These are phyloP conservation scores for Mythimna albipuncta DNA, from an alignment of 2,888 invertebrate species.

Conservation along the genomic window DNA sequence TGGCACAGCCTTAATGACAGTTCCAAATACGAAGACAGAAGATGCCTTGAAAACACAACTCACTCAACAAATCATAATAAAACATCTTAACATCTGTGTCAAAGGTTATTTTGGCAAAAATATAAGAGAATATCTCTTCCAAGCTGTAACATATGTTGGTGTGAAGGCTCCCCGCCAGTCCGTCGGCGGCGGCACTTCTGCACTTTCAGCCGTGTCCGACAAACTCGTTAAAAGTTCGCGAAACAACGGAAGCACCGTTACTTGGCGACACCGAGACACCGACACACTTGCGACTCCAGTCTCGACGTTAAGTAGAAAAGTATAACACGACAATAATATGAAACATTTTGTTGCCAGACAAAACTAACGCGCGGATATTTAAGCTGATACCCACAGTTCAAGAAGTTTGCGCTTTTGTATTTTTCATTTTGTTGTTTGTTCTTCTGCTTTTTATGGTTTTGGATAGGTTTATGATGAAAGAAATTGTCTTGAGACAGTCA, in stretches of 20 bases:
- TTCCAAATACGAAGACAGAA: too few species aligned
- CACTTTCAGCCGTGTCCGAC: constrained; percentile 84
- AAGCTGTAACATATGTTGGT: constrained; percentile 75
- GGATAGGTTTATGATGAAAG: constrained; percentile 20
- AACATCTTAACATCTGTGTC: constrained; percentile 3
- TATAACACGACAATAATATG: constrained; percentile 87
- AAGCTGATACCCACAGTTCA: constrained; percentile 74
- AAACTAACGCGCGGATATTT: constrained; percentile 79
- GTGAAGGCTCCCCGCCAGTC: constrained; percentile 69
- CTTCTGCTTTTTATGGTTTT: constrained; percentile 13
- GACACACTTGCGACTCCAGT: constrained; percentile 87
- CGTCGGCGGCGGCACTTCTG: constrained; percentile 72
- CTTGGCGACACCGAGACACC: constrained; percentile 79
- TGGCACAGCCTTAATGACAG: neutral
- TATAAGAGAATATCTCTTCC: constrained; percentile 40
- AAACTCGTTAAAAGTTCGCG: constrained; percentile 90
- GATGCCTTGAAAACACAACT: neutral
- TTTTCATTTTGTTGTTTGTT: constrained; percentile 64
- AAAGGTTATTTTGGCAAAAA: constrained; percentile 28
- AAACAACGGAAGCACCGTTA: constrained; percentile 86
- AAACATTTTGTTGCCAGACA: constrained; percentile 82
- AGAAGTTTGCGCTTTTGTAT: constrained; percentile 66
- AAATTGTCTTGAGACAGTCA: constrained; percentile 11
- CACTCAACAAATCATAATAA: constrained; percentile 1
- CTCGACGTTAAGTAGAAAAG: constrained; percentile 88